Percentiles rank a stretch among this genome's conserved stretches.
These are phyloP conservation scores for Hemaris fuciformis DNA, from an alignment of 2,888 invertebrate genomes.

Conservation along the genomic window DNA sequence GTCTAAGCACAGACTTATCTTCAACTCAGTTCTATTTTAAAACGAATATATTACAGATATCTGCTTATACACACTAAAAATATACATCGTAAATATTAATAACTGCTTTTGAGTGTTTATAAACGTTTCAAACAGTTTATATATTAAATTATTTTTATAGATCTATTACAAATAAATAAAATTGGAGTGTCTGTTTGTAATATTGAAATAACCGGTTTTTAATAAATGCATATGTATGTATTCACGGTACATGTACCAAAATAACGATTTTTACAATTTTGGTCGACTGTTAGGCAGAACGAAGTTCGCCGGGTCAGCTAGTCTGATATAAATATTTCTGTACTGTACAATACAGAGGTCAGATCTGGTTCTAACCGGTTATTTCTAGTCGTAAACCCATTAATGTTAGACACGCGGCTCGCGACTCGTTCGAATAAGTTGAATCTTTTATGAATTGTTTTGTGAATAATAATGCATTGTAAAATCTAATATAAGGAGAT, in stretches of 20 bases:
- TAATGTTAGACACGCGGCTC: background rate
- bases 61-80: background rate
- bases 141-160: no score
- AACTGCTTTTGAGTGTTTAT: background rate
- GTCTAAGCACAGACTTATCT: background rate
- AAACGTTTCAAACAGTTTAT: background rate
- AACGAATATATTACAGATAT: background rate
- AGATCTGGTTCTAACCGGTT: background rate
- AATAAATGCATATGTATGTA: no score
- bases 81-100: background rate
- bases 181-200: no score
- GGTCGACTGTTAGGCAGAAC: no score
- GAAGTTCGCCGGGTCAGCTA: no score
- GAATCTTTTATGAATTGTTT: background rate
- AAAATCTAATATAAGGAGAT: background rate
- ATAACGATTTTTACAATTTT: no score
- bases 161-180: no score
- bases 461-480: background rate
- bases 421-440: background rate
- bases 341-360: background rate
- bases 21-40: background rate
- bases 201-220: no score
- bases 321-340: background rate
- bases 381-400: background rate
- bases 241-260: no score